These are phyloP conservation scores for Mixornis gularis DNA, from an alignment of 2,113 vertebrate species.

Conservation along the genomic window DNA sequence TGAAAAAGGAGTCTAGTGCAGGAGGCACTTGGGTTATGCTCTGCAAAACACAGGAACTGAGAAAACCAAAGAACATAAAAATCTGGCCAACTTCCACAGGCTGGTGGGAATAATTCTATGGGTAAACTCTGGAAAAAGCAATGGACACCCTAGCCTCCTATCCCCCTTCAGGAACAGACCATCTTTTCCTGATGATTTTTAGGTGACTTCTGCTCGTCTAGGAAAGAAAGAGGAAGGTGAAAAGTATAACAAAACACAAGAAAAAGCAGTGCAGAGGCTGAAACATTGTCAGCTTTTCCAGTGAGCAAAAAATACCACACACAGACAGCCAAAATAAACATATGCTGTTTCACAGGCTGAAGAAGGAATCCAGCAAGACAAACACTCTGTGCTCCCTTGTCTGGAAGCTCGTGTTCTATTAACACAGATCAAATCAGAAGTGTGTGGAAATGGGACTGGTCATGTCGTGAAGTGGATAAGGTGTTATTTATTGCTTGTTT, in stretches of 20 bases:
- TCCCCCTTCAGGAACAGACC: background rate
- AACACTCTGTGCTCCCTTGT: background rate
- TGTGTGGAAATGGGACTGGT: background rate
- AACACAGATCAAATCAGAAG: background rate
- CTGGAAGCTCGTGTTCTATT: background rate
- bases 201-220: background rate
- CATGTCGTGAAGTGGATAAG: background rate
- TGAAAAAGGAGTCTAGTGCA: background rate
- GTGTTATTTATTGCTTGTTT: background rate
- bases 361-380: background rate
- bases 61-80: background rate
- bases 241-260: background rate
- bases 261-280: background rate
- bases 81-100: background rate
- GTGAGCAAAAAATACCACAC: background rate
- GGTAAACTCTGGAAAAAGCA: background rate
- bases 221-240: background rate
- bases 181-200: background rate
- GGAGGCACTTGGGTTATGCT: background rate
- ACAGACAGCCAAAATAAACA: background rate
- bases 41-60: background rate
- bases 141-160: too few species aligned
- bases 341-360: background rate
- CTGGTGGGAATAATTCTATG: background rate
- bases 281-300: background rate